These are phyloP conservation scores for Actenoides hombroni DNA, from an alignment of 2,113 vertebrate species.

Conservation along the genomic window DNA sequence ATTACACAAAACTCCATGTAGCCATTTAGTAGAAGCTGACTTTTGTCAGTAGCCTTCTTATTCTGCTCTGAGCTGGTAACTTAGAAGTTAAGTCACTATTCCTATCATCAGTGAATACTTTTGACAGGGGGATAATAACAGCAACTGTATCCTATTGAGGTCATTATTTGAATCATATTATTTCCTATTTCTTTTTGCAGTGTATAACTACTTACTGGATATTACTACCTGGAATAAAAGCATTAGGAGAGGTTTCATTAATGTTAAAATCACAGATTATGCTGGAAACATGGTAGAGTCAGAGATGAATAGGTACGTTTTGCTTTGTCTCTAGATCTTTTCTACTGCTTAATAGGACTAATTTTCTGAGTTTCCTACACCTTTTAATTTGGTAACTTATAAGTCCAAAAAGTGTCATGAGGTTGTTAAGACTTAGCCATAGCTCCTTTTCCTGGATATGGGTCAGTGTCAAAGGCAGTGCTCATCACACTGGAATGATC, in stretches of 20 bases:
- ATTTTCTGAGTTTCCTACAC: background rate
- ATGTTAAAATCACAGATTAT: conserved; percentile 75
- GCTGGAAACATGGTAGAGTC: conserved; percentile 69
- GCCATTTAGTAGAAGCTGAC: background rate
- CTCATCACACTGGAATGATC: background rate
- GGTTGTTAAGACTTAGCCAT: background rate
- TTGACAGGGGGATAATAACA: background rate
- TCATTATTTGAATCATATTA: background rate
- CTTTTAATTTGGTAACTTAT: background rate
- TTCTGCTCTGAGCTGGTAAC: background rate
- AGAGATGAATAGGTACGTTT: conserved; percentile 78
- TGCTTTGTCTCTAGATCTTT: background rate
- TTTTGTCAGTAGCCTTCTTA: background rate
- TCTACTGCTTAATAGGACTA: background rate
- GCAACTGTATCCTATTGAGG: background rate
- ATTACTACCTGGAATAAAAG: conserved; percentile 82
- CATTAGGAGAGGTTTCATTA: conserved; percentile 77
- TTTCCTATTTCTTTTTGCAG: conserved; percentile 63
- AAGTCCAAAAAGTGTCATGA: background rate
- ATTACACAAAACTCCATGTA: background rate
- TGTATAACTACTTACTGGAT: conserved; percentile 79
- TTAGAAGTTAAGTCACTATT: background rate
- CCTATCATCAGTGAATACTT: background rate
- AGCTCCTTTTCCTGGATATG: background rate
- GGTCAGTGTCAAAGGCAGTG: background rate